These are phyloP conservation scores for Alectura lathami DNA, from an alignment of 2,113 vertebrate genomes.

Conservation along the genomic window DNA sequence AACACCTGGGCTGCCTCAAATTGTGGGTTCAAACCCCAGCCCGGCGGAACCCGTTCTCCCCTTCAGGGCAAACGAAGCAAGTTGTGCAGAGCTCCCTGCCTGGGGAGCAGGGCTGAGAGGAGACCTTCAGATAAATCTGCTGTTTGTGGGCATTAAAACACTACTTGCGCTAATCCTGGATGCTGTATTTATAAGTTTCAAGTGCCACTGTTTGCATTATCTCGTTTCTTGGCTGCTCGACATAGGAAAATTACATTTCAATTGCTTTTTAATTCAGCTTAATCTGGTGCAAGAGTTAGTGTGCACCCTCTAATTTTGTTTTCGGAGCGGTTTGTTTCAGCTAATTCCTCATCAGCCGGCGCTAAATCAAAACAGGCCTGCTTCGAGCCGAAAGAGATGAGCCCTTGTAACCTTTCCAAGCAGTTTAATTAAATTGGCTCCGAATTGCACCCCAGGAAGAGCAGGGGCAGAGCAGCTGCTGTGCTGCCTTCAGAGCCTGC, in stretches of 20 bases:
- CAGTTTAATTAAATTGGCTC: conserved; percentile 44
- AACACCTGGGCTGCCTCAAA: background rate
- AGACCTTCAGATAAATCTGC: background rate
- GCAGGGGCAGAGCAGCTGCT: background rate
- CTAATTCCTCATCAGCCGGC: conserved; percentile 20
- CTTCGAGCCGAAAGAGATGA: conserved; percentile 12
- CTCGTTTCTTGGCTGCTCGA: conserved; percentile 38
- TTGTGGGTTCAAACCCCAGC: background rate
- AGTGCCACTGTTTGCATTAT: conserved; percentile 9
- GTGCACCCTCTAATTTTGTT: conserved; percentile 33
- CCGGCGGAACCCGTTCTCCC: background rate
- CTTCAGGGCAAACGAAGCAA: background rate
- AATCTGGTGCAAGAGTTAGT: conserved; percentile 42
- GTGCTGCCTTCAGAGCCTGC: background rate
- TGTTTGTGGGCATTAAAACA: background rate
- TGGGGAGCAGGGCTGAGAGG: background rate
- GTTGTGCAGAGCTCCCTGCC: background rate
- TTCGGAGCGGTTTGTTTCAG: conserved; percentile 14
- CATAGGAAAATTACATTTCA: conserved; percentile 41
- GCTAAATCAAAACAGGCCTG: conserved; percentile 35
- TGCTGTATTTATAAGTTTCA: background rate
- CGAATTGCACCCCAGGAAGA: background rate
- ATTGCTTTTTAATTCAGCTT: conserved; percentile 50
- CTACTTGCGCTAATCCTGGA: conserved; percentile 8
- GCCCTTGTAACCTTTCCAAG: background rate